Evolutionary conservation across 2,888 invertebrate species (phyloP), one percentile per base, ranked within the genome.

Genomic region (Lepidochitona cinerea): DNA sequence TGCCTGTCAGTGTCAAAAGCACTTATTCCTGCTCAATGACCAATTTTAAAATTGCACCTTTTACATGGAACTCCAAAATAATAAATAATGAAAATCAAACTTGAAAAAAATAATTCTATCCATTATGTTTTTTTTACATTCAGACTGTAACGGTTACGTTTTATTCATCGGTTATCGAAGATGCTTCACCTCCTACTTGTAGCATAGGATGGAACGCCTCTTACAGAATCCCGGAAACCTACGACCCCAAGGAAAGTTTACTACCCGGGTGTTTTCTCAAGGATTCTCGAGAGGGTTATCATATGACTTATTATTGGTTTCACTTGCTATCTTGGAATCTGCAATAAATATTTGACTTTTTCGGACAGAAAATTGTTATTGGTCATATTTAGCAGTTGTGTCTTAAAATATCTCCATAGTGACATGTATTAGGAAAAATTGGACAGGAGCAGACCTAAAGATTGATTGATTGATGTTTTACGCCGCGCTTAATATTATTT

Each of bases 241-340:
- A 54, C 64, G 32, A 77, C 18, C 37, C 73, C 36, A 37, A 52
- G 6, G 69, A 77, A 59, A 79, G 79, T 23, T 79, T 83, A 1
- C 79, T 86, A 9, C 85, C 85, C 14, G 79, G 81, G 26, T 86
- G 85, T 70, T 81, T 78, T 59, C 75, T 76, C 0, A 70, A 36
- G 72, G 84, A 85, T 14, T 85, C 85, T 0, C 73, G 84, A 14
- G 85, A 85, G 70, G 84, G 85, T 2, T 85, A 82, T 69, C 84
- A 85, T 75, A 81, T 86, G 84, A 86, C 85, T 5, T 82, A 80
- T 68, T 86, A 85, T 75, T 86, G 85, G 85, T 86, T 85, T 70
- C 76, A 86, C 72, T 64, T 86, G 29, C 72, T 84, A 3, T 83
- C 84, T 18, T 87, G 85, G 87, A 23, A 49, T 49, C 18, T 49